Evolutionary conservation across 2,113 vertebrate genomes (phyloP).

Genomic region (Tychaedon coryphoeus): DNA sequence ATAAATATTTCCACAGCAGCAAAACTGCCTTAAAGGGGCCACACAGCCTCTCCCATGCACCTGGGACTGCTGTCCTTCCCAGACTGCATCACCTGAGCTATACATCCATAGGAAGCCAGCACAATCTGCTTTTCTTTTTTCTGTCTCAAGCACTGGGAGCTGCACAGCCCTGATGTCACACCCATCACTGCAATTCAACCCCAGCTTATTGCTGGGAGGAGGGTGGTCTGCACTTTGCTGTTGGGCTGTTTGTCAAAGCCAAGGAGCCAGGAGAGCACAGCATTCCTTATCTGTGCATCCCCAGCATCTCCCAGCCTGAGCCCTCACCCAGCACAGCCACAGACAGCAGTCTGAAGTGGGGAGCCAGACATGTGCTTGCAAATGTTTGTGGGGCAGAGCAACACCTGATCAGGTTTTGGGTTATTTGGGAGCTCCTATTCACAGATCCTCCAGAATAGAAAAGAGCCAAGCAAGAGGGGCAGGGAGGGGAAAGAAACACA

Average conservation of each 20-base stretch:
- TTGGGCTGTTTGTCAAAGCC: neutral
- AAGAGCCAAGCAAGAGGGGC: neutral
- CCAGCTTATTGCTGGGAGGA: fast-evolving
- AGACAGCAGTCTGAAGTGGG: neutral
- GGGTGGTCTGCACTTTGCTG: neutral
- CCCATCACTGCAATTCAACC: neutral
- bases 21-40: constrained; percentile 38
- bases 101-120: neutral
- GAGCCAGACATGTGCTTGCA: neutral
- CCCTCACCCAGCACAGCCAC: neutral
- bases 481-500: neutral
- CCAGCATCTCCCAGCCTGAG: neutral
- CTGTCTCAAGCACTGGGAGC: fast-evolving
- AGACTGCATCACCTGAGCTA: neutral
- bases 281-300: neutral
- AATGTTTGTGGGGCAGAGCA: neutral
- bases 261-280: fast-evolving
- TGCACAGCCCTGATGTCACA: fast-evolving
- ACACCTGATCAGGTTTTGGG: neutral
- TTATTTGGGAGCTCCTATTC: neutral
- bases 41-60: neutral
- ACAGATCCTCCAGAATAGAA: neutral
- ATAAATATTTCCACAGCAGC: constrained; percentile 26
- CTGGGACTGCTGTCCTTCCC: neutral
- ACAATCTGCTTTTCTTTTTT: neutral